phyloP scores from a whole-genome alignment of 2,113 vertebrate genomes.

The Prunella himalayana region DNA sequence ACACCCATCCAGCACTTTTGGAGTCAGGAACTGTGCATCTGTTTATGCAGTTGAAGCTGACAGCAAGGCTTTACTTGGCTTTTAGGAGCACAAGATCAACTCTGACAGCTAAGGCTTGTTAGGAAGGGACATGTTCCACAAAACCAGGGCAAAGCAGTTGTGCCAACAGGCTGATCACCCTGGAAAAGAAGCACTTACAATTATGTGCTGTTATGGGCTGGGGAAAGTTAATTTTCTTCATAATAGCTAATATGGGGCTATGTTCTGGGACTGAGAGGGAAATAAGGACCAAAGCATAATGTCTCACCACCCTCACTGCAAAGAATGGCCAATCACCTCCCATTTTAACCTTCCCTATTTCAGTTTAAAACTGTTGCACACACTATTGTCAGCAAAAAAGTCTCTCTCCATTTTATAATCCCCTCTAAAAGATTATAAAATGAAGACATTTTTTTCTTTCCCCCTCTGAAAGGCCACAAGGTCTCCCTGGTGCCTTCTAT shows the following conservation, averaged over 20 bases:
- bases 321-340: neutral
- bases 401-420: neutral
- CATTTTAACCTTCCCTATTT: neutral
- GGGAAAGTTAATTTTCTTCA: neutral
- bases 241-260: neutral
- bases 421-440: neutral
- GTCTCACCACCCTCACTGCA: neutral
- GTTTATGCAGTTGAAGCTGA: neutral
- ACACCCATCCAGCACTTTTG: neutral
- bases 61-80: neutral
- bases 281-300: neutral
- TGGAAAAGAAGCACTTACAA: neutral
- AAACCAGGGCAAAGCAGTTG: neutral
- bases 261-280: neutral
- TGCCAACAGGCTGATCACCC: neutral
- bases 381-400: neutral
- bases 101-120: too few species aligned
- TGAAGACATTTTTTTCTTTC: too few species aligned
- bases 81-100: neutral
- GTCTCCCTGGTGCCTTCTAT: neutral
- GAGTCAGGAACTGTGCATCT: neutral
- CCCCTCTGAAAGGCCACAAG: neutral
- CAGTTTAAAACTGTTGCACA: neutral
- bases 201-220: neutral
- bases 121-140: neutral